Conservation (phyloP, 2,113 vertebrate species). For the Cyanocitta stelleri region DNA sequence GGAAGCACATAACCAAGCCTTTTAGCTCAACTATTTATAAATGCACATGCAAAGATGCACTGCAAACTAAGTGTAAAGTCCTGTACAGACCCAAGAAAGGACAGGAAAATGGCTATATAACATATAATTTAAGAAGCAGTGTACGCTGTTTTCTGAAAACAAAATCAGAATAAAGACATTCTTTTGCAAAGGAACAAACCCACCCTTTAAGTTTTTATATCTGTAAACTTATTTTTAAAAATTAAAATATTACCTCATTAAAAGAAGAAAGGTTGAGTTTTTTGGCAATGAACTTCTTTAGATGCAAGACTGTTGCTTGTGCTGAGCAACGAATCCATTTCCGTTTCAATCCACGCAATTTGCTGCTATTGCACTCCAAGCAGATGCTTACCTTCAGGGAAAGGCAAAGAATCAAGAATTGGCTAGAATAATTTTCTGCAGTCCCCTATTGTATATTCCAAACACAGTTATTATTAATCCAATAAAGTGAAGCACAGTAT, state of each 20-base stretch:
- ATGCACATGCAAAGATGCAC: neutral
- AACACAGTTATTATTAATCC: neutral
- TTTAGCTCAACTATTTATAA: neutral
- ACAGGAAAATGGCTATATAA: neutral
- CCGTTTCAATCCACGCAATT: constrained; percentile 91
- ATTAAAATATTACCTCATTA: constrained; percentile 85
- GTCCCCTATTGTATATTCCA: neutral
- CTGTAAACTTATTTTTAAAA: neutral
- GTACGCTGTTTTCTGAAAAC: neutral
- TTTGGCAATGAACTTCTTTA: constrained; percentile 99
- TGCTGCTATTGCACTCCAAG: constrained; percentile 98
- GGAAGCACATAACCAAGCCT: neutral
- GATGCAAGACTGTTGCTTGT: constrained; percentile 95
- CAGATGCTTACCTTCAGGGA: constrained; percentile 92
- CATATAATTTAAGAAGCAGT: neutral
- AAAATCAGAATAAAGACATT: neutral
- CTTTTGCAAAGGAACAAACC: neutral
- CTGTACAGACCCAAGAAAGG: neutral
- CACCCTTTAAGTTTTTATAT: neutral
- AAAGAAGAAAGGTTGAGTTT: constrained; percentile 98
- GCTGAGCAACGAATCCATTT: constrained; percentile 99
- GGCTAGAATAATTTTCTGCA: neutral
- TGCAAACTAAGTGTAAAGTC: neutral
- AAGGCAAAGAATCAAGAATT: neutral
- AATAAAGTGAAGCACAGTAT: neutral